Base-by-base conservation (phyloP, 2,888 invertebrate species). In the Pogonocherus hispidulus region DNA sequence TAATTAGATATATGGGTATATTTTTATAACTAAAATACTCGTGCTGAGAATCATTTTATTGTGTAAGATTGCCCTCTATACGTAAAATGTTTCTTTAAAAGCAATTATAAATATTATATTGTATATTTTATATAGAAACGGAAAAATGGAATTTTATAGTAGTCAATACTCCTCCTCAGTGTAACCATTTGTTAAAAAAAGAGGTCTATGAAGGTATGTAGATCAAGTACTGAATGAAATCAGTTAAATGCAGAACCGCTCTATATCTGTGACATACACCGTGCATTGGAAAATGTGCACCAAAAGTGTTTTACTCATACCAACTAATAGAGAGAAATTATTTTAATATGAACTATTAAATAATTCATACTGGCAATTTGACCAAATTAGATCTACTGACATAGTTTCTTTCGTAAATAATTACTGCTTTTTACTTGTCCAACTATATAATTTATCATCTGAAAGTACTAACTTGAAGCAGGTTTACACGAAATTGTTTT, bases 381-480 rank as follows among this genome's bases (percentile, higher is more conserved):
- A 3, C 19, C 46, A 59, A 46, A 47, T 27, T 54, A 16, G 18
- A 41, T 19, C 47, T 23, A 27, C 11, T 59, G 47, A 59, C 59
- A 59, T 47, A 59, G 46, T 59, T 59, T 46, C 18, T 5, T 47
- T 27, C 5, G 9, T 14, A 46, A 3, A 46, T 46, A 18, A 46
- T 41, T 41, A 41, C 41, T 41, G 16, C 14, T 41, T 41, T 16
- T 3, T n/a, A 41, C n/a, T 14, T 41, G n/a, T n/a, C 5, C 14
- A 14, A 41, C 41, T 9, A 41, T 41, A 41, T 14, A 41, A 41
- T 41, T 16, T 41, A 16, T 41, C 41, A 14, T 41, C n/a, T 16
- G n/a, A 5, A 41, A n/a, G 41, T 41, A 41, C 41, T 41, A 3
- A 41, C 14, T n/a, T 37, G 16, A 41, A 16, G 41, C 4, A 41